These are phyloP conservation scores for Coendou prehensilis DNA, from an alignment of 2,797 vertebrate genomes.

Conservation along the genomic window DNA sequence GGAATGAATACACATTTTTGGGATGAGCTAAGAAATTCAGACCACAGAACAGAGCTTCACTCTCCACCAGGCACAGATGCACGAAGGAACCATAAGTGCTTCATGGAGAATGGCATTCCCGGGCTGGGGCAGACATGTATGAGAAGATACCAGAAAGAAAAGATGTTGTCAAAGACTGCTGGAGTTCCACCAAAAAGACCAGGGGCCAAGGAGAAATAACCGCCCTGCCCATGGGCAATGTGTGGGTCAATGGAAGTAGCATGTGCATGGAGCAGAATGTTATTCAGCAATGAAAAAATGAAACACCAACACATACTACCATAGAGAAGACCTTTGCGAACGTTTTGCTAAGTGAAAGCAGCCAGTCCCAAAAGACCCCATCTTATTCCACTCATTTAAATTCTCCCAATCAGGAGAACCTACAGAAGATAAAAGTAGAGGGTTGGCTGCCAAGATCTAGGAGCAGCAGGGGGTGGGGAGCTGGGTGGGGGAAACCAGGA, in stretches of 20 bases:
- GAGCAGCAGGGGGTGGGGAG: accelerated
- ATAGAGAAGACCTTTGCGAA: not conserved
- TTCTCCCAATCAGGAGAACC: not conserved
- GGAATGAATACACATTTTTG: not conserved
- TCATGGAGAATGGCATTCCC: not conserved
- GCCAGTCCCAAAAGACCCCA: not conserved
- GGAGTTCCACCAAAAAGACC: not conserved
- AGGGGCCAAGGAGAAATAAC: not conserved
- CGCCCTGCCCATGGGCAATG: not conserved
- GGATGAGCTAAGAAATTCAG: not conserved
- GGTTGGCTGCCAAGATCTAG: not conserved
- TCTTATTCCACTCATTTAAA: not conserved
- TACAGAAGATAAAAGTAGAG: not conserved
- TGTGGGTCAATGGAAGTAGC: too few relatives aligned
- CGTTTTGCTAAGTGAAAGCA: not conserved
- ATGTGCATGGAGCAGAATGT: not conserved
- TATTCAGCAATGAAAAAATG: not conserved
- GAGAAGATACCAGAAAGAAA: not conserved
- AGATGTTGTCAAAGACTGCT: not conserved
- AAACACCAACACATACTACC: not conserved
- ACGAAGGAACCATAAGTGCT: not conserved
- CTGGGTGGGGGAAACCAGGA: not conserved
- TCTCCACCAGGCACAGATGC: not conserved
- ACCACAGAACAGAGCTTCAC: not conserved
- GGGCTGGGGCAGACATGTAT: not conserved